phyloP scores from a whole-genome alignment of 2,888 invertebrate species.

The Drosophila kuntzei region DNA sequence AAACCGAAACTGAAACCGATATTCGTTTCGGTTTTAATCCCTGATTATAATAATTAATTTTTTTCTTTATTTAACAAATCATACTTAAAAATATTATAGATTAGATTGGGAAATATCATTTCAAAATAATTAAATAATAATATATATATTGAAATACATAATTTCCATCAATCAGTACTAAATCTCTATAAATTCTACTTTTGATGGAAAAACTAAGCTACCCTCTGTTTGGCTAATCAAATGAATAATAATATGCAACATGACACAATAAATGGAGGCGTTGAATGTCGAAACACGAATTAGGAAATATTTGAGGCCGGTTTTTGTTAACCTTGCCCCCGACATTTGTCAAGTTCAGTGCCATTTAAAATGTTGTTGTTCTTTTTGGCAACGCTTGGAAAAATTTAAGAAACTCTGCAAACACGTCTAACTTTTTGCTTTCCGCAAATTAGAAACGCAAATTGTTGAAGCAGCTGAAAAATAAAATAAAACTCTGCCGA shows the following conservation, averaged over 20 bases:
- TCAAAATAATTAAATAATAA: too few relatives aligned
- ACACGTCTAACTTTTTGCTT: constrained; percentile 32
- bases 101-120: too few relatives aligned
- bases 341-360: constrained; percentile 61
- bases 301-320: constrained; percentile 38
- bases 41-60: too few relatives aligned
- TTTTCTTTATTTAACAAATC: too few relatives aligned
- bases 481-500: constrained; percentile 41
- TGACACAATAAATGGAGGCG: constrained; percentile 62
- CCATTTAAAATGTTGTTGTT: constrained; percentile 20
- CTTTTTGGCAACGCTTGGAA: background rate
- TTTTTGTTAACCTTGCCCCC: constrained; percentile 58
- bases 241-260: constrained; percentile 43
- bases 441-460: constrained; percentile 51
- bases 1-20: too few relatives aligned
- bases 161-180: too few relatives aligned
- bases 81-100: too few relatives aligned
- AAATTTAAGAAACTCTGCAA: constrained; percentile 31
- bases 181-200: background rate
- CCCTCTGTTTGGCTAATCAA: background rate
- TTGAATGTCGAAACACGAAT: constrained; percentile 55
- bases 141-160: too few relatives aligned
- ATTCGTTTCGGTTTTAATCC: too few relatives aligned
- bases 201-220: background rate
- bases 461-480: constrained; percentile 22